A percentile compares a stretch with the other conserved stretches of the same genome.
Evolutionary conservation across 92 coral and sea anemone genomes (phyloP).

Genomic region (Chrysogorgia sp.): DNA sequence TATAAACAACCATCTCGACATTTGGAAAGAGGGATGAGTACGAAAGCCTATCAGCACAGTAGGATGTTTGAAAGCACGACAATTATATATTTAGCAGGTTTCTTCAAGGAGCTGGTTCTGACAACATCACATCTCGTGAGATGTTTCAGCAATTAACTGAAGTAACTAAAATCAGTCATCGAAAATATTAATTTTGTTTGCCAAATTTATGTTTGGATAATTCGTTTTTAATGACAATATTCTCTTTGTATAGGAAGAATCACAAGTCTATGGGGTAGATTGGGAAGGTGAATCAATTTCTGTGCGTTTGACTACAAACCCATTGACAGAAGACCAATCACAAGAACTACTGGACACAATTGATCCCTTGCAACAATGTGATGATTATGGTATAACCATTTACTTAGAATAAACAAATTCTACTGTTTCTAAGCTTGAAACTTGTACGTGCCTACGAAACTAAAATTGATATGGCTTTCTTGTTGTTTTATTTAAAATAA

Average conservation of each 20-base stretch:
- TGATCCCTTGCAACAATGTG: constrained; percentile 14
- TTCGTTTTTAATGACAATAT: not conserved
- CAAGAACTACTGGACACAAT: not conserved
- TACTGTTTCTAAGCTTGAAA: not conserved
- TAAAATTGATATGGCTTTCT: no score
- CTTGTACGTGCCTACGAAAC: no score
- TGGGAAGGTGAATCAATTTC: constrained; percentile 16
- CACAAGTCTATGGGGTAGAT: constrained; percentile 5
- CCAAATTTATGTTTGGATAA: not conserved
- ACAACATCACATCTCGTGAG: not conserved
- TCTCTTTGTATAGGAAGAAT: not conserved
- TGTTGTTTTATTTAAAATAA: no score
- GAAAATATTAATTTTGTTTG: not conserved
- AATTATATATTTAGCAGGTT: constrained; percentile 62
- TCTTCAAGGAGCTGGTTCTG: constrained; percentile 18
- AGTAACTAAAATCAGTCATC: not conserved
- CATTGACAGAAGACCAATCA: not conserved
- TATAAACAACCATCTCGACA: constrained; percentile 57
- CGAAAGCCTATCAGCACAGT: constrained; percentile 65
- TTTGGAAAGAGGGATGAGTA: constrained; percentile 62
- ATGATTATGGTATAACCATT: constrained; percentile 3
- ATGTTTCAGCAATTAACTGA: not conserved
- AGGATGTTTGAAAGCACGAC: constrained; percentile 62
- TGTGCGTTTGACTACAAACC: constrained; percentile 4
- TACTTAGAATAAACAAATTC: not conserved